Evolutionary conservation across 2,888 invertebrate species (phyloP).

Genomic region (Catonia carolina): DNA sequence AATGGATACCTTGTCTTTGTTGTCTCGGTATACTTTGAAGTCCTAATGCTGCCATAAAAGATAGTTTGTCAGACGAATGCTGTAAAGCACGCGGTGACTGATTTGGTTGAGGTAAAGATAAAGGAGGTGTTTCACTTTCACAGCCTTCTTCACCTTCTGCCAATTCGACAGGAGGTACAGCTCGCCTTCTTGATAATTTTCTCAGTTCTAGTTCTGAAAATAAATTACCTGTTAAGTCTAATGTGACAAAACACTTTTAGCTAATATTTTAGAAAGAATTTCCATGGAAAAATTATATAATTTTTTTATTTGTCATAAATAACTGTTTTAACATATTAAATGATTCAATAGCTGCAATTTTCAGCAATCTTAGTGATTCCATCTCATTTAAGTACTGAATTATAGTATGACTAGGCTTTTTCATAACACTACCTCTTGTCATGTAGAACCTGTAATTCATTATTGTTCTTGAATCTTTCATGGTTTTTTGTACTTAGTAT

Average conservation of each 20-base stretch:
- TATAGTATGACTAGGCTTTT: no score
- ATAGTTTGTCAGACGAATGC: constrained; percentile 51
- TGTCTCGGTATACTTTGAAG: constrained; percentile 50
- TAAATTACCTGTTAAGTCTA: neutral
- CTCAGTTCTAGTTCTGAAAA: constrained; percentile 52
- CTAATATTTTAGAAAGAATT: no score
- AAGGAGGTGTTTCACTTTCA: constrained; percentile 41
- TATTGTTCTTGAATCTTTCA: no score
- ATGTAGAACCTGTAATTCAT: no score
- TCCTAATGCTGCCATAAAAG: constrained; percentile 53
- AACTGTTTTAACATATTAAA: no score
- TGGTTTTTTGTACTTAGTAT: no score
- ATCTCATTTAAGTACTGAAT: no score
- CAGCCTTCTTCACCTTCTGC: constrained; percentile 39
- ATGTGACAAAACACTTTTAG: neutral
- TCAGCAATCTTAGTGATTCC: no score
- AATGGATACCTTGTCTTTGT: constrained; percentile 58
- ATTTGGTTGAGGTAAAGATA: constrained; percentile 48
- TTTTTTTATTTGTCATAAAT: neutral
- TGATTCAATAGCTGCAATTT: no score
- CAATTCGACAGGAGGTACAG: constrained; percentile 43
- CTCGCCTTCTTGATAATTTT: constrained; percentile 47
- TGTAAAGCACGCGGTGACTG: constrained; percentile 44
- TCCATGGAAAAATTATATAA: no score
- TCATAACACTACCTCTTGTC: no score